These are phyloP conservation scores for Distichodus sexfasciatus DNA, from an alignment of 2,797 vertebrate species.

Conservation along the genomic window DNA sequence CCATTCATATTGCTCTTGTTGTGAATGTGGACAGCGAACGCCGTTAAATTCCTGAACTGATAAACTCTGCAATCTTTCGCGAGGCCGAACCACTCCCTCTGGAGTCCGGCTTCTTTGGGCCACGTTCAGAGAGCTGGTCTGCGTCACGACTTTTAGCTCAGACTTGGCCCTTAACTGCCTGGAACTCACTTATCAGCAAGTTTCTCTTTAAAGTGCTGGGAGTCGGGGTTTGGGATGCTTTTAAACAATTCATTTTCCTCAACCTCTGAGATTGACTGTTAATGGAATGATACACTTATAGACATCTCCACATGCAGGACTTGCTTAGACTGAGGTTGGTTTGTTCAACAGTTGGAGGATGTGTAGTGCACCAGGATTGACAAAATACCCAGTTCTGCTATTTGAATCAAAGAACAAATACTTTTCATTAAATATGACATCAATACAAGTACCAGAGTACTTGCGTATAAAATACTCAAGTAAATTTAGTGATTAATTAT, in stretches of 20 bases:
- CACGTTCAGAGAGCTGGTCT: constrained; percentile 3
- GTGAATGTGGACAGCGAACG: constrained; percentile 23
- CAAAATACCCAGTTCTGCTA: too few relatives aligned
- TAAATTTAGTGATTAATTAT: too few relatives aligned
- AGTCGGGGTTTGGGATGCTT: neutral
- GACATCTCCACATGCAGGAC: neutral
- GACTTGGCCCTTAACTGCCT: neutral
- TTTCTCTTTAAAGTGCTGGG: neutral
- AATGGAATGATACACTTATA: neutral
- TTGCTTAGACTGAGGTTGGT: neutral
- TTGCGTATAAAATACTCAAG: too few relatives aligned
- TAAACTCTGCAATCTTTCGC: constrained; percentile 26
- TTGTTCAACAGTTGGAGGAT: too few relatives aligned
- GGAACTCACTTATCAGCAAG: neutral
- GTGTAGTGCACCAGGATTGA: too few relatives aligned
- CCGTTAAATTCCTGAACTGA: constrained; percentile 26
- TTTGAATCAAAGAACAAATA: too few relatives aligned
- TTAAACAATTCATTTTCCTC: neutral
- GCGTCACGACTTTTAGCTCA: neutral
- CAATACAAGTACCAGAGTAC: too few relatives aligned
- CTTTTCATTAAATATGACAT: too few relatives aligned
- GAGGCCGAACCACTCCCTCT: constrained; percentile 10
- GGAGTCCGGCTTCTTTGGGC: constrained; percentile 1
- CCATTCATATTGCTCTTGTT: constrained; percentile 33
- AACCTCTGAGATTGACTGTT: neutral